Conservation (phyloP, 1,140 invertebrate species). For the Charaxes varanes region DNA sequence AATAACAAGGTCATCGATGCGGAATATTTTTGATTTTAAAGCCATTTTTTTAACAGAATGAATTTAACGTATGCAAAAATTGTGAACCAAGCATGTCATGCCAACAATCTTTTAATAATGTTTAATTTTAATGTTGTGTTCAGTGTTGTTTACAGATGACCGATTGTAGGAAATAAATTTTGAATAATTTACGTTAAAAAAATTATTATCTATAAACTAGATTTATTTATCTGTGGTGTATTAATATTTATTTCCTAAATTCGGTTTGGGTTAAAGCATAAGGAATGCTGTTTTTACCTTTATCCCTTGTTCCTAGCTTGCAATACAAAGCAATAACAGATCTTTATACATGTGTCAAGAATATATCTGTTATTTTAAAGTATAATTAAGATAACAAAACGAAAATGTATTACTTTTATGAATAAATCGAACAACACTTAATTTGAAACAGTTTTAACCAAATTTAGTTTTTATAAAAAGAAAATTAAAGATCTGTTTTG, state of each 20-base stretch:
- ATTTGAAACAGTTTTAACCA: no score
- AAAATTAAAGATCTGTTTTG: conserved; percentile 22
- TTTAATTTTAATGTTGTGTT: conserved; percentile 19
- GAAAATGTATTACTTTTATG: no score
- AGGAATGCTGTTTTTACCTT: conserved; percentile 16
- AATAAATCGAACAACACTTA: no score
- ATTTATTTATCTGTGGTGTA: no score
- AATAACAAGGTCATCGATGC: conserved; percentile 1
- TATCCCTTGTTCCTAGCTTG: conserved; percentile 17
- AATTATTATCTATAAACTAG: no score
- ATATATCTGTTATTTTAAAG: no score
- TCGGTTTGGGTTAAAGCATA: conserved; percentile 9
- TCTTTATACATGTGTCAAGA: background rate
- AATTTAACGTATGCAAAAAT: conserved; percentile 16
- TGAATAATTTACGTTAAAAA: background rate
- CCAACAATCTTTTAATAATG: conserved; percentile 21
- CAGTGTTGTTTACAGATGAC: conserved; percentile 13
- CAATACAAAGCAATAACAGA: background rate
- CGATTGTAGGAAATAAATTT: background rate
- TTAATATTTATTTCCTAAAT: conserved; percentile 3
- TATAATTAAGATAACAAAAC: no score
- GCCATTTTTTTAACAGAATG: conserved; percentile 23
- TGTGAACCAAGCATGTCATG: conserved; percentile 31
- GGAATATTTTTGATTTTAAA: conserved; percentile 22
- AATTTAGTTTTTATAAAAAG: conserved; percentile 9